These are phyloP conservation scores for Monodelphis domestica DNA, from an alignment of 2,797 vertebrate genomes.

Conservation along the genomic window DNA sequence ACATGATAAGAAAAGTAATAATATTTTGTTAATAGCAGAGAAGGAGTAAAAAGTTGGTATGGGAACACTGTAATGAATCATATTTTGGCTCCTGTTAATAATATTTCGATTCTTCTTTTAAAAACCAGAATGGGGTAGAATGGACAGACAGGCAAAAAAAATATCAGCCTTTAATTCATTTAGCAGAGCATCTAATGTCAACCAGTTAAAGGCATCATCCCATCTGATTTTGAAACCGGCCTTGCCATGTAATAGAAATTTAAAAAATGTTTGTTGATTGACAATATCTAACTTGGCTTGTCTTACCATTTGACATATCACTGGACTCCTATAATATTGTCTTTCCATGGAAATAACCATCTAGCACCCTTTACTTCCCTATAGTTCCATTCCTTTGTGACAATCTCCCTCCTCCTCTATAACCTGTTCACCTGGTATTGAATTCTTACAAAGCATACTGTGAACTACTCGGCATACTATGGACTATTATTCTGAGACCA, in stretches of 20 bases:
- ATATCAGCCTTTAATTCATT: neutral
- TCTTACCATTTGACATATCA: neutral
- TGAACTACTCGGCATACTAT: neutral
- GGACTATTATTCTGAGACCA: neutral
- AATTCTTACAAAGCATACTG: neutral
- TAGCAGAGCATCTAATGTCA: neutral
- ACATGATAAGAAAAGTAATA: neutral
- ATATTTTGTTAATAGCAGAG: neutral
- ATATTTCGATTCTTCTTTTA: neutral
- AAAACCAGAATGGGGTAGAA: neutral
- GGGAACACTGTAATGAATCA: neutral
- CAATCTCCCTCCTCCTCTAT: neutral
- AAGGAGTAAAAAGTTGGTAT: neutral
- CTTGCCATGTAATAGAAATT: neutral
- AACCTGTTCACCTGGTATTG: neutral
- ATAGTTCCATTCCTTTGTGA: neutral
- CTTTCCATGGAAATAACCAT: neutral
- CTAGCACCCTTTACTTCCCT: neutral
- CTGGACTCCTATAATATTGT: neutral
- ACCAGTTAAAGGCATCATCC: neutral
- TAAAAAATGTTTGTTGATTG: neutral
- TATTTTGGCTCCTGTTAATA: neutral
- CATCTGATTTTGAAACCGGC: neutral
- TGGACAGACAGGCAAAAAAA: neutral
- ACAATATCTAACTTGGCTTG: neutral